phyloP scores from a whole-genome alignment of 2,888 invertebrate genomes.

The Nephrotoma appendiculata region DNA sequence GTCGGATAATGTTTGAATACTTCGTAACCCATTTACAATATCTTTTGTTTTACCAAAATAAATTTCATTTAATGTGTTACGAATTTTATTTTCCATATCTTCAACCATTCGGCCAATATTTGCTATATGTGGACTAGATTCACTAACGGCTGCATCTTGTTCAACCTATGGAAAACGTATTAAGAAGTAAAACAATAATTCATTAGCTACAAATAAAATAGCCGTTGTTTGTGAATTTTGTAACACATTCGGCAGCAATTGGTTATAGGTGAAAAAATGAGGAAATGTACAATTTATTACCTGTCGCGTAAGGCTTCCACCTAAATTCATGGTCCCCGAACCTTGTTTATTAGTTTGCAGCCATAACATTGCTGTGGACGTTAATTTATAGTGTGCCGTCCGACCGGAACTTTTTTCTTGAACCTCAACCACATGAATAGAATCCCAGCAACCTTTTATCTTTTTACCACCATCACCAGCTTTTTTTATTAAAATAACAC shows the following conservation, averaged over 20 bases:
- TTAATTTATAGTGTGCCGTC: constrained; percentile 94
- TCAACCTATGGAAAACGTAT: constrained; percentile 51
- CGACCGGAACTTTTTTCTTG: constrained; percentile 90
- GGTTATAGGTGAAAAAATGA: too few species aligned
- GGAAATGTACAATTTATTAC: constrained; percentile 30
- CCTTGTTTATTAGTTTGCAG: constrained; percentile 92
- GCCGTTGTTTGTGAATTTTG: neutral
- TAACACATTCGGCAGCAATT: too few species aligned
- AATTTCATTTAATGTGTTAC: constrained; percentile 94
- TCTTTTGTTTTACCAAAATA: constrained; percentile 99
- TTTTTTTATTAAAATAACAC: constrained; percentile 97
- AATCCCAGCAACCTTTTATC: constrained; percentile 99
- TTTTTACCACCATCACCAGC: constrained; percentile 96
- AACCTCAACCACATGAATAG: constrained; percentile 98
- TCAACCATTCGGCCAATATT: constrained; percentile 99
- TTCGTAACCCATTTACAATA: constrained; percentile 85
- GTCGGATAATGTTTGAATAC: constrained; percentile 70
- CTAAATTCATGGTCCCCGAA: constrained; percentile 97
- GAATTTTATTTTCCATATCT: constrained; percentile 99
- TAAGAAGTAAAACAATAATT: neutral
- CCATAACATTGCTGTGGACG: constrained; percentile 99
- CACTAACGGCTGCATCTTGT: constrained; percentile 78
- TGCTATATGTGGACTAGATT: constrained; percentile 91
- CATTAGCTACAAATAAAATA: neutral
- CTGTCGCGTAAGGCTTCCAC: constrained; percentile 95